phyloP scores from a whole-genome alignment of 2,888 invertebrate species.

The Acanthopleura granulata region DNA sequence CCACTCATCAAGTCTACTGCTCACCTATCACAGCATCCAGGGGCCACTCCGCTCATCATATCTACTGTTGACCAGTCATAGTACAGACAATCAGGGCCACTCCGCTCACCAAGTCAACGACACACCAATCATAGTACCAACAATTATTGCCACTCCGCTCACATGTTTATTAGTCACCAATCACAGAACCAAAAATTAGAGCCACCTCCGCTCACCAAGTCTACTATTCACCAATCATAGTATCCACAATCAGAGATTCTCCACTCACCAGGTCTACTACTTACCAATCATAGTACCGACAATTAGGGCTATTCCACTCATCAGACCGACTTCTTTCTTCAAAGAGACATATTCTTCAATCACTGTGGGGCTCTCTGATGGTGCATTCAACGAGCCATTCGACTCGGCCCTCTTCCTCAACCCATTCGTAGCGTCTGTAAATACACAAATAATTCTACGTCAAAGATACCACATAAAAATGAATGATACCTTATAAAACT shows the following conservation, averaged over 20 bases:
- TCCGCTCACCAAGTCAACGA: neutral
- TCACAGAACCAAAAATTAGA: neutral
- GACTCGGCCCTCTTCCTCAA: too few species aligned
- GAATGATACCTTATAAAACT: too few species aligned
- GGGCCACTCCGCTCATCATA: too few species aligned
- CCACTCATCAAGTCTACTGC: slow-evolving; percentile 13
- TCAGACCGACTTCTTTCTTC: slow-evolving; percentile 80
- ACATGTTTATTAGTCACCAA: neutral
- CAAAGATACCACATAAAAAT: too few species aligned
- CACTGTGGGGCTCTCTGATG: neutral
- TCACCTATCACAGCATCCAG: slow-evolving; percentile 78
- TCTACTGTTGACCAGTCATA: too few species aligned
- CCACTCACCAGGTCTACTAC: slow-evolving; percentile 15
- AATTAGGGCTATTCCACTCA: slow-evolving; percentile 85
- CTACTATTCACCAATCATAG: neutral
- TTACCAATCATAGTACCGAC: slow-evolving; percentile 89
- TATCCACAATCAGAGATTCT: neutral
- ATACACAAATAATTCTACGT: too few species aligned
- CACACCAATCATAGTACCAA: neutral
- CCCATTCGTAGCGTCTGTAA: too few species aligned
- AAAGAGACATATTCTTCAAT: slow-evolving; percentile 19
- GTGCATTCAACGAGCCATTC: too few species aligned
- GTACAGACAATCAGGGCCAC: too few species aligned
- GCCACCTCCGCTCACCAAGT: neutral
- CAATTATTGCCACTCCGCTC: neutral